Base-by-base conservation (phyloP, 2,888 invertebrate species). In the Pandemis cinnamomeana region DNA sequence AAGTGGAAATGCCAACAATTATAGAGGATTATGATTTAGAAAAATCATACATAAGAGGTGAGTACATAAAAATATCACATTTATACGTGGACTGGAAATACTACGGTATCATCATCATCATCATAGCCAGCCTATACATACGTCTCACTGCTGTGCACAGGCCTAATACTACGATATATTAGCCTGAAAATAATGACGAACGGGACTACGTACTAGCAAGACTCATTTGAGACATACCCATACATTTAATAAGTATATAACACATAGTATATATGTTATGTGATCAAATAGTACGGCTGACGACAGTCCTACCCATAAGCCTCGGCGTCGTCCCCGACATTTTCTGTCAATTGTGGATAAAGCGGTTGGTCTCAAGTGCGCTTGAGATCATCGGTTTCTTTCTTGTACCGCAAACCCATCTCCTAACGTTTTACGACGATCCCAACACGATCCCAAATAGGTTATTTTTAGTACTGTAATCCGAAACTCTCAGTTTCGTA, bases 371-470 rank as follows among this genome's bases (percentile, higher is more conserved):
- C 53, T 44, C 20, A 42, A 53, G 60, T 58, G 27, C 63, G n/a
- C 69, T 72, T 66, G 58, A 61, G 51, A 69, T 75, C 75, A 69
- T 69, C 66, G 75, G 68, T 69, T 70, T 55, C 53, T 41, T 60
- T 61, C 66, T 58, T 61, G 48, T 53, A 42, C 67, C 71, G 27
- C 62, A 48, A 60, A 64, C 66, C 64, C 46, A 60, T 66, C 73
- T 42, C 67, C 20, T 51, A 69, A 48, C 55, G 66, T 67, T 71
- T 75, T 75, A 71, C 63, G 75, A 71, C 67, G 63, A 55, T 58
- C 58, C 67, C 67, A 53, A 75, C 71, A 51, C 67, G 67, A 51
- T 62, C 62, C 42, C 46, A 48, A 71, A 74, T 74, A 67, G 67
- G 66, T 74, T 66, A 69, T 63, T 71, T 60, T 60, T 71, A 61